Evolutionary conservation across 1,140 invertebrate species (phyloP), one percentile per base, ranked within the genome.

Genomic region (Anoplolepis gracilipes): DNA sequence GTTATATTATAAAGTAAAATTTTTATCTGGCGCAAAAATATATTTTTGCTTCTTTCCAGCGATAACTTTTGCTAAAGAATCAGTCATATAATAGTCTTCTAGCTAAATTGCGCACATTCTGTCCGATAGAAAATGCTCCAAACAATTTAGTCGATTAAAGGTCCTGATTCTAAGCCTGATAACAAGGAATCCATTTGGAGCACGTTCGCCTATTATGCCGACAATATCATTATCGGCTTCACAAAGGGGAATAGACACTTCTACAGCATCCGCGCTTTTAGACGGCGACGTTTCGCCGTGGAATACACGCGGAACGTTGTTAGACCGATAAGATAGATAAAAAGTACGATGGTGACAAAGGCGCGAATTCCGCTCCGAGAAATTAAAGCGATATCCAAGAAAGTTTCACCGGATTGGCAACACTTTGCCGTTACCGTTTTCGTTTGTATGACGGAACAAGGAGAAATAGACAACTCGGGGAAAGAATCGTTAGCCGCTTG

Each of bases 351-450:
- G 57, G 25, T 25, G 72, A 57, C 72, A 72, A 86, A 28, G 28
- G 33, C n/a, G 36, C 39, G 65, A 53, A 89, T 76, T 79, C 16
- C 55, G 69, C 22, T 61, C 61, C 65, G 69, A 89, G 87, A 89
- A 89, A 89, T 89, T 89, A 89, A 89, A 84, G 87, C 73, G 77
- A 89, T 89, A 77, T 69, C 70, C 67, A 22, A 57, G 67, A 61
- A 87, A 89, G 78, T 89, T 89, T 89, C 67, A 36, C 36, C 53
- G 78, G 85, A 86, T 88, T 70, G 55, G 87, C 87, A 55, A 86
- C 85, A 75, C 55, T 89, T 42, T 36, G 65, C 67, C 67, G 28
- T 82, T 72, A 67, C 36, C 28, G 72, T 86, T 89, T 73, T 72
- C 65, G 62, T 57, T 81, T 81, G 46, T 79, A 16, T 42, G 46